These are phyloP conservation scores for Drosophila trapezifrons DNA, from an alignment of 1,140 invertebrate species.

Conservation along the genomic window DNA sequence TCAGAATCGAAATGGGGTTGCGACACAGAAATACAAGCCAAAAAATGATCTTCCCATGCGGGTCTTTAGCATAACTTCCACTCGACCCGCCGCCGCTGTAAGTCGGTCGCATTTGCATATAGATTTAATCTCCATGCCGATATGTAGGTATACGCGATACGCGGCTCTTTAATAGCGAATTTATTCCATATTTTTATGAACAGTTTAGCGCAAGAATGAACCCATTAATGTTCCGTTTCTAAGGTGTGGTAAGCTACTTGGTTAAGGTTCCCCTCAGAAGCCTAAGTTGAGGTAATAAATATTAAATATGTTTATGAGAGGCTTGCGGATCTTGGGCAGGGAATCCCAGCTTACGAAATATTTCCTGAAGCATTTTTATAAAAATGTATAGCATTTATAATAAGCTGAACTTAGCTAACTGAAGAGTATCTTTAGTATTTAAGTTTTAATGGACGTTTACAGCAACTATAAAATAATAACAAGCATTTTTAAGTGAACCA, in stretches of 20 bases:
- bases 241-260: conserved; percentile 63
- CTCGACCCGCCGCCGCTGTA: conserved; percentile 21
- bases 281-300: background rate
- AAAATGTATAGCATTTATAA: background rate
- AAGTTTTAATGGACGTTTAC: background rate
- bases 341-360: background rate
- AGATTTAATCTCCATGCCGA: conserved; percentile 35
- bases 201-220: conserved; percentile 51
- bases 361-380: background rate
- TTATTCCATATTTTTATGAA: conserved; percentile 58
- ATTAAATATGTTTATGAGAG: conserved; percentile 14
- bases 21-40: conserved; percentile 54
- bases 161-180: no score
- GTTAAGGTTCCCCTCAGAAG: conserved; percentile 28
- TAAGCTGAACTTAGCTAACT: no score
- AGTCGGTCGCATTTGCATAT: conserved; percentile 62
- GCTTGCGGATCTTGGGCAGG: conserved; percentile 3
- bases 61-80: conserved; percentile 37
- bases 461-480: background rate
- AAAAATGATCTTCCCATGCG: conserved; percentile 39
- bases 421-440: background rate
- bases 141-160: conserved; percentile 25
- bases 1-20: conserved; percentile 56
- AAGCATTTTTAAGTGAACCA: background rate
- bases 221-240: conserved; percentile 49